Evolutionary conservation across 2,888 invertebrate species (phyloP).

Genomic region (Oscheius sp.): DNA sequence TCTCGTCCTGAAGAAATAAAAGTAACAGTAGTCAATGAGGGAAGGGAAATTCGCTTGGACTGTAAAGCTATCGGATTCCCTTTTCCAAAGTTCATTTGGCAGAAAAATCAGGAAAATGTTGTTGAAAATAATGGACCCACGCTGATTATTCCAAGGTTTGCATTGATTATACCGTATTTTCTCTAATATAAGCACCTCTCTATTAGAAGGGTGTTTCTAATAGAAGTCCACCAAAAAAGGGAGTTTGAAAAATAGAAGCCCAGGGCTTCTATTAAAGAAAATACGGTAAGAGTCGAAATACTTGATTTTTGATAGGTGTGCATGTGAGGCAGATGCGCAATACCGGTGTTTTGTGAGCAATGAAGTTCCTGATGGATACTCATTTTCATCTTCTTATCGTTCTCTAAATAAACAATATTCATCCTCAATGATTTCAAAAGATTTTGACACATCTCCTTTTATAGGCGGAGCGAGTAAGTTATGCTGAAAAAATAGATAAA

Average conservation of each 20-base stretch:
- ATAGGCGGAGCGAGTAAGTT: conserved; percentile 44
- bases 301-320: conserved; percentile 39
- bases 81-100: conserved; percentile 71
- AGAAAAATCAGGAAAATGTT: conserved; percentile 42
- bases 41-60: conserved; percentile 45
- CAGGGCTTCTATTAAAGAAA: too few relatives aligned
- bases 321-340: conserved; percentile 35
- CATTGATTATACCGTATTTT: too few relatives aligned
- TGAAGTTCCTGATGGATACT: conserved; percentile 41
- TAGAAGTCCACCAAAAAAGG: too few relatives aligned
- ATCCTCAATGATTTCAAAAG: conserved; percentile 54
- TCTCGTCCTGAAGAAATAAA: conserved; percentile 47
- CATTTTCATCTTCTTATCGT: conserved; percentile 41
- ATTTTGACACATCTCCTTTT: conserved; percentile 52
- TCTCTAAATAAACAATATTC: conserved; percentile 47
- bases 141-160: conserved; percentile 46
- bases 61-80: conserved; percentile 71
- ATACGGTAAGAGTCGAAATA: background rate
- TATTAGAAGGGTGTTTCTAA: too few relatives aligned
- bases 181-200: too few relatives aligned
- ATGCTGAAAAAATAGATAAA: conserved; percentile 17
- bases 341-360: conserved; percentile 44
- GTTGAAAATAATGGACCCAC: conserved; percentile 33
- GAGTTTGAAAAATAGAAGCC: too few relatives aligned
- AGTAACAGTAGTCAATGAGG: conserved; percentile 42